Evolutionary conservation across 2,113 vertebrate genomes (phyloP), one percentile per base, ranked within the genome.

Genomic region (Sceloporus tristichus): DNA sequence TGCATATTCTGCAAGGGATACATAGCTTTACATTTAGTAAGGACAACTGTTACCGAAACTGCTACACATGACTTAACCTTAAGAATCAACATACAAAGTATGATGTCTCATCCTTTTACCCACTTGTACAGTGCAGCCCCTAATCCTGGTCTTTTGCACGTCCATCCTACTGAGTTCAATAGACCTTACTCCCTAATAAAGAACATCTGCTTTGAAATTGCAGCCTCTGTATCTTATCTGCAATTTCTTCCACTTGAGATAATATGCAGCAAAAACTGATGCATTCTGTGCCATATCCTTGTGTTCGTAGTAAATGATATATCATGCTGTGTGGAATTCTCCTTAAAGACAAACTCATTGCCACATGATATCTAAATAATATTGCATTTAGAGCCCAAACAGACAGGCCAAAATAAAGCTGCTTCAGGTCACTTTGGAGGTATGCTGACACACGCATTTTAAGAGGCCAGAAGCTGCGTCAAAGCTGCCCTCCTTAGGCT

Each of bases 61-160:
- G 38, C 89, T 93, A 88, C 65, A 70, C 54, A 19, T 10, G 68
- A 53, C n/a, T 78, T 34, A 71, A 23, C 9, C 53, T 71, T 79
- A 54, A 19, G 66, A 87, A 73, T 59, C 53, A 59, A 56, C 25
- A 29, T 65, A 81, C 21, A 82, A 82, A 10, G 62, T 14, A 25
- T 62, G 4, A 1, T 11, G 19, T n/a, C 5, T 40, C 40, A 29
- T 27, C 65, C 40, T 42, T 38, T 68, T 8, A 11, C 18, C 53
- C 19, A 9, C 25, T 73, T 56, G 19, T 81, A 5, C 42, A 54
- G 48, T n/a, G 13, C 79, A 40, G 11, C 4, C 18, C 59, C 10
- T 59, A 34, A 80, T 8, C 56, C 62, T 80, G 9, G 18, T 62
- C 54, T n/a, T 54, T 4, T n/a, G 29, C 14, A n/a, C 16, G 16